Conservation (phyloP, 2,797 vertebrate species). For the Coreius guichenoti region DNA sequence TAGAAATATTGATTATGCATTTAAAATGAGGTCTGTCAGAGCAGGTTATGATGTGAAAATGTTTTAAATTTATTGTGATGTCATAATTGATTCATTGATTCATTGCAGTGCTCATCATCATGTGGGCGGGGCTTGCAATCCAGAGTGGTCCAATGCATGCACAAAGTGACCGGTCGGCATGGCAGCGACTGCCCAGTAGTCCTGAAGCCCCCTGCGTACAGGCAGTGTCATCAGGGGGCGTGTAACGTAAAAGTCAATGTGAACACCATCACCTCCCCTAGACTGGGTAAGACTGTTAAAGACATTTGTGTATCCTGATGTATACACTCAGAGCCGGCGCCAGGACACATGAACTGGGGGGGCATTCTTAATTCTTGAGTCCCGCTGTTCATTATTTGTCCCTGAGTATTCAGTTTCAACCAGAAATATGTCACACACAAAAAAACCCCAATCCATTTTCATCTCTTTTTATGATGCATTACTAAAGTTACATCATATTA, state of each 20-base stretch:
- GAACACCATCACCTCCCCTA: constrained; percentile 95
- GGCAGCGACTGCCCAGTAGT: constrained; percentile 86
- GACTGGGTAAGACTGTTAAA: constrained; percentile 85
- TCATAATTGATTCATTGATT: constrained; percentile 17
- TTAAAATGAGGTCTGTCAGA: constrained; percentile 1
- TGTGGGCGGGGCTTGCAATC: constrained; percentile 96
- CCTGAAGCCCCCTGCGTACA: constrained; percentile 87
- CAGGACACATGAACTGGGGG: neutral
- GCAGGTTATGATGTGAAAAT: neutral
- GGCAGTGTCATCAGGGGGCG: constrained; percentile 88
- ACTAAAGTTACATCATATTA: neutral
- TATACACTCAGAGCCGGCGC: neutral
- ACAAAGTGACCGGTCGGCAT: constrained; percentile 92
- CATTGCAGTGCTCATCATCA: constrained; percentile 89
- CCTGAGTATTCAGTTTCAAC: neutral
- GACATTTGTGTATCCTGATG: neutral
- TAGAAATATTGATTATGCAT: neutral
- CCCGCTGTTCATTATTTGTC: neutral
- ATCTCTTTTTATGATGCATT: neutral
- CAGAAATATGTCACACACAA: neutral
- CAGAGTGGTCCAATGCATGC: constrained; percentile 97
- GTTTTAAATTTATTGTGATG: neutral
- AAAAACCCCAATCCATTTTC: neutral
- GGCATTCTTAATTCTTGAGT: neutral
- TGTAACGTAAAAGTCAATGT: constrained; percentile 91